Base-by-base conservation (phyloP, 2,113 vertebrate genomes). In the Pangasianodon gigas region DNA sequence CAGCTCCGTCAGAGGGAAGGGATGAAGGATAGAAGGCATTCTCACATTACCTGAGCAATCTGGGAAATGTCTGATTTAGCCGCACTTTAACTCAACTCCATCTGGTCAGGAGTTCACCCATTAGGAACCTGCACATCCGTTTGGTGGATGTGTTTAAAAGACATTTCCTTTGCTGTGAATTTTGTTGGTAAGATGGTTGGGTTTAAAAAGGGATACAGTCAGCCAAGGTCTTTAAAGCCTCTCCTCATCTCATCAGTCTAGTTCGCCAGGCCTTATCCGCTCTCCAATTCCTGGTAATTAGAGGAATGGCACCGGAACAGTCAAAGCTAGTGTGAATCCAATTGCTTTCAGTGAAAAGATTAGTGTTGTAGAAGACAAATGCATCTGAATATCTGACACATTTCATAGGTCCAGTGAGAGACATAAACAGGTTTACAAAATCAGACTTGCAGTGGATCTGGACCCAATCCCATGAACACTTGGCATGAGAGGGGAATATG, bases 11-110 rank as follows among this genome's bases (percentile, higher is more conserved):
- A 77, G 84, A 90, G 85, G 65, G 51, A 75, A 52, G 56, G 83
- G 62, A 56, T 74, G 32, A 14, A 89, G 71, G 85, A 77, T 37
- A 86, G 79, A 82, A 60, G 69, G 89, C 26, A 62, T 79, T 80
- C 90, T 91, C 89, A 54, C 26, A 52, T 88, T 86, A 81, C 90
- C 88, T 21, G 41, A 51, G 65, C 37, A 65, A 79, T 46, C 80
- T 84, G 80, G 51, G 74, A 88, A 60, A 41, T 32, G 56, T 90
- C 86, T 79, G 11, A 86, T 88, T 90, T 89, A 62, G 8, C 86
- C 75, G 83, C 13, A 46, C n/a, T 62, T 81, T 69, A 7, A 37
- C 81, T 69, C 4, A 7, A 77, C 46, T 85, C 41, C 84, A 69
- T 24, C 84, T 54, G 74, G 41, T 29, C 60, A 67, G 82, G 80